phyloP scores from a whole-genome alignment of 2,113 vertebrate species.

The Bubo bubo region DNA sequence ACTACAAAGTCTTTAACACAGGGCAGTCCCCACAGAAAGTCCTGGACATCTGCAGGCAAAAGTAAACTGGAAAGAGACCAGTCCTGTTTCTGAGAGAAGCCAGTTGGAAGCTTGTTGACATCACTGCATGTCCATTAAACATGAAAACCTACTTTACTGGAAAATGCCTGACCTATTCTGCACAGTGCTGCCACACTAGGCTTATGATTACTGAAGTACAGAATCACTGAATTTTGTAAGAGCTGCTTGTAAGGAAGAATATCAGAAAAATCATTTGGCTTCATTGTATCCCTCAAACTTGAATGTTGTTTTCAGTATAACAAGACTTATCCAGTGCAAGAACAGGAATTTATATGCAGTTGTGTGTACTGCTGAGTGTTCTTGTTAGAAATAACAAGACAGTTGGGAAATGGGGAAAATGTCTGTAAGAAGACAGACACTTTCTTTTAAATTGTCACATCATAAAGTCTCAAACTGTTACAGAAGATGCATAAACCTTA shows the following conservation, averaged over 20 bases:
- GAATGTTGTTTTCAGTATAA: neutral
- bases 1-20: neutral
- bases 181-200: neutral
- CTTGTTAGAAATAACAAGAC: conserved; percentile 2
- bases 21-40: neutral
- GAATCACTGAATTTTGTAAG: neutral
- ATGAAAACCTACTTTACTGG: neutral
- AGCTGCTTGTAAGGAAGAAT: neutral
- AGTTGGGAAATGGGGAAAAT: conserved; percentile 25
- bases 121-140: neutral
- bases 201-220: neutral
- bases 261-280: neutral
- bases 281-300: neutral
- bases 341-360: neutral
- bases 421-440: conserved; percentile 8
- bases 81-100: neutral
- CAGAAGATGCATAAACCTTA: conserved; percentile 35
- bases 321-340: neutral
- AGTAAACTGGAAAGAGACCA: neutral
- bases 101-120: neutral
- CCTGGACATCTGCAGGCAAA: neutral
- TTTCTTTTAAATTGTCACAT: conserved; percentile 16
- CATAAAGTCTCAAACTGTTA: conserved; percentile 24
- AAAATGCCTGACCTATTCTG: neutral
- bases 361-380: neutral